Evolutionary conservation across 2,797 vertebrate genomes (phyloP).

Genomic region (Mycteria americana): DNA sequence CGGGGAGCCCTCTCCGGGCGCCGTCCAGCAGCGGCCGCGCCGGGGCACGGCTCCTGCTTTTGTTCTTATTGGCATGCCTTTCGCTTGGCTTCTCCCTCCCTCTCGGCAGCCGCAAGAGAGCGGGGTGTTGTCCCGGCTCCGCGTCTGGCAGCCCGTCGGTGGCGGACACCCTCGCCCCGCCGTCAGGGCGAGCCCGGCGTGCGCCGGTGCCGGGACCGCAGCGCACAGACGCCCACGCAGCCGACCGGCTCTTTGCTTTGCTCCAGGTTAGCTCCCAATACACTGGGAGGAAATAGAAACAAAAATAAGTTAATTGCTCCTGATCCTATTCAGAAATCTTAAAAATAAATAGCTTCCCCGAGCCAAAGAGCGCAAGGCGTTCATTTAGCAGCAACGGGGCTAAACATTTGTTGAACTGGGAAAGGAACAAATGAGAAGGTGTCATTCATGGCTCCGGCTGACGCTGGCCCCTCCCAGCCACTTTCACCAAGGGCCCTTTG

Average conservation of each 20-base stretch:
- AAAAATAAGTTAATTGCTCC: slow-evolving; percentile 40
- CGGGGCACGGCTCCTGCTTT: background rate
- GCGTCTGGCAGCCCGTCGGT: background rate
- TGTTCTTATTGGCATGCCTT: background rate
- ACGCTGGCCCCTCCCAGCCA: slow-evolving; percentile 67
- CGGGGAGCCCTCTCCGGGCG: background rate
- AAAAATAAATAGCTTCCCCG: slow-evolving; percentile 22
- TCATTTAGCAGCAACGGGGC: slow-evolving; percentile 33
- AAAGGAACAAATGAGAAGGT: slow-evolving; percentile 66
- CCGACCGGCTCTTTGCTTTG: background rate
- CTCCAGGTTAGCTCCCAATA: background rate
- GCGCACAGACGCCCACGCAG: background rate
- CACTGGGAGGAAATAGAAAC: slow-evolving; percentile 1
- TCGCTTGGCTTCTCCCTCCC: background rate
- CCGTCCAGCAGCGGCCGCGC: background rate
- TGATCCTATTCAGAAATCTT: slow-evolving; percentile 21
- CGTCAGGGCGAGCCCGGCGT: background rate
- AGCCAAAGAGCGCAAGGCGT: background rate
- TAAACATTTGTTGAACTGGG: slow-evolving; percentile 54
- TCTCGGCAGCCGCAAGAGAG: background rate
- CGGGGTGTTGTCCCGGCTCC: background rate
- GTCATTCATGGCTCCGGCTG: slow-evolving; percentile 55
- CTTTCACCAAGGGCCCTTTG: slow-evolving; percentile 63
- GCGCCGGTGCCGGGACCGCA: background rate
- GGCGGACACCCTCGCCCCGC: background rate